Percentiles rank a stretch among this genome's conserved stretches.
phyloP scores from a whole-genome alignment of 2,113 vertebrate genomes.

The Carassius auratus region DNA sequence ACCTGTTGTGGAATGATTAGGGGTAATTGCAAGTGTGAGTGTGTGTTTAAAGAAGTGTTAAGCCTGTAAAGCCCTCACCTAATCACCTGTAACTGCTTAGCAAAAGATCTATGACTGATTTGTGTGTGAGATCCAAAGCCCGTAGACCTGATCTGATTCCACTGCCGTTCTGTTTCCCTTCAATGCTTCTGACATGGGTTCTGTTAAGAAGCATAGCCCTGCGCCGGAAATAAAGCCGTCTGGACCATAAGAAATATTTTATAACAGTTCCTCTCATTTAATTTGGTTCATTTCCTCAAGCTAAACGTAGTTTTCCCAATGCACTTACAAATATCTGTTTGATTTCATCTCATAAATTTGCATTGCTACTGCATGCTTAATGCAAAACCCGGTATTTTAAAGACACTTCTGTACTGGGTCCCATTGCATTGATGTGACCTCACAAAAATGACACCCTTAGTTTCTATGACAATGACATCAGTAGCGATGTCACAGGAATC shows the following conservation, averaged over 20 bases:
- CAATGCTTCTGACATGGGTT: not conserved
- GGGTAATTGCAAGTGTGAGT: conserved; percentile 16
- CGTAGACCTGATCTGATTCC: conserved; percentile 31
- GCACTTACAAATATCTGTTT: not conserved
- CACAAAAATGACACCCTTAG: not conserved
- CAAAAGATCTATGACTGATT: conserved; percentile 37
- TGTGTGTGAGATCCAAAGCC: conserved; percentile 29
- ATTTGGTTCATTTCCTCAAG: not conserved
- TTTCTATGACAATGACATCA: conserved; percentile 25
- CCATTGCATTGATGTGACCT: not conserved
- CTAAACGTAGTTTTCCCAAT: not conserved
- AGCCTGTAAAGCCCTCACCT: conserved; percentile 34
- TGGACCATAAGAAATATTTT: conserved; percentile 4
- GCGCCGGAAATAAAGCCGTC: conserved; percentile 9
- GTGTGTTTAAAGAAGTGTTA: conserved; percentile 33
- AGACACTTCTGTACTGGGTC: not conserved
- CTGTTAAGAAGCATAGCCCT: not conserved
- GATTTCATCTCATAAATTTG: not conserved
- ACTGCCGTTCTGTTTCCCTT: not conserved
- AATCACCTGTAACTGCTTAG: conserved; percentile 46
- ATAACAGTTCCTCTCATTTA: not conserved
- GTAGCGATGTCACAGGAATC: not conserved
- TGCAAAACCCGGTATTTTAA: not conserved
- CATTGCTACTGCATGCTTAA: not conserved
- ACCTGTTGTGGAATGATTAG: conserved; percentile 42